Evolutionary conservation across 2,113 vertebrate genomes (phyloP), one percentile per base, ranked within the genome.

Genomic region (Ochotona princeps): DNA sequence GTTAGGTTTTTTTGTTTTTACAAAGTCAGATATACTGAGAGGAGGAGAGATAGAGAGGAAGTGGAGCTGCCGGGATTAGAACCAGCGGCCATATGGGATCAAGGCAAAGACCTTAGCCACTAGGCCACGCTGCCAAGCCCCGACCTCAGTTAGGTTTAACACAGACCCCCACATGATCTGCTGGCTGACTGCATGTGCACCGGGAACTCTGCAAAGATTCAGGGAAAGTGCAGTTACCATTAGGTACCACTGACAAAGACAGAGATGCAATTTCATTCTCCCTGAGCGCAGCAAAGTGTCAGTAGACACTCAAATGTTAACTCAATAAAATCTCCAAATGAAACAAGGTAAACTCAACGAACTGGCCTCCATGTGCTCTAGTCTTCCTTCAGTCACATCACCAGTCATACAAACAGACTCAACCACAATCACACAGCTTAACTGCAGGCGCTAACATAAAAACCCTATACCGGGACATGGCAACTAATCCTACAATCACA

Each of bases 331-430:
- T 83, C 49, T 87, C 72, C 72, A 87, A 87, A 87, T 60, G 17
- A 92, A 61, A n/a, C 57, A 86, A 6, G 25, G 47, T 83, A 75
- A 88, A 91, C 14, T 87, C 38, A 83, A 69, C 21, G 49, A 20
- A 75, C 12, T 44, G 25, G 60, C 93, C 81, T 86, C 73, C 38
- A 65, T 25, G 93, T 75, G 44, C 69, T 91, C 83, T 75, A 74
- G 66, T 38, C 76, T 72, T 84, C 82, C 76, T 79, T 69, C 44
- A 69, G 69, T 14, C 70, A 67, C 49, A 67, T 38, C 87, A 89
- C 72, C 94, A 95, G 97, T 89, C 69, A 93, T 90, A 94, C n/a
- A 85, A 92, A 91, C 91, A 1, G 3, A 73, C 54, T 86, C 88
- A 75, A 82, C 2, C 57, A 47, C 73, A 32, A 97, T 47, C 30